Evolutionary conservation across 2,888 invertebrate genomes (phyloP).

Genomic region (Sturmia bella): DNA sequence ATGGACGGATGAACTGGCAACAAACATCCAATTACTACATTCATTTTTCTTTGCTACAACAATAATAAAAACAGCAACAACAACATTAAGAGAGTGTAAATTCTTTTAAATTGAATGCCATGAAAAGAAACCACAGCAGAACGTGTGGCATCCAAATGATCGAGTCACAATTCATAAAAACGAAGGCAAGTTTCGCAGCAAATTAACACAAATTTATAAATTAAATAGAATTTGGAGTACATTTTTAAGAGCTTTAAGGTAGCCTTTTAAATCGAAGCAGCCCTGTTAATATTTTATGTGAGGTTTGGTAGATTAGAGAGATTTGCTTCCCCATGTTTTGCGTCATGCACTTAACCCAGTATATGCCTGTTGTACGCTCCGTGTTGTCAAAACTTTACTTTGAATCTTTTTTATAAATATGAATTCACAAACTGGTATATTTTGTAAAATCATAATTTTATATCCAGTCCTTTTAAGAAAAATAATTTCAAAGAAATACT

Average conservation of each 20-base stretch:
- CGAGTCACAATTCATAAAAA: conserved; percentile 38
- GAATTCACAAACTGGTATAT: too few species aligned
- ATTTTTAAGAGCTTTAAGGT: background rate
- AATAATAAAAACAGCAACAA: too few species aligned
- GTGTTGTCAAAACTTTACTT: too few species aligned
- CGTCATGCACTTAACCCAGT: too few species aligned
- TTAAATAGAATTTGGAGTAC: background rate
- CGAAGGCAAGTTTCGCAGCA: background rate
- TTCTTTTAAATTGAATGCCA: conserved; percentile 58
- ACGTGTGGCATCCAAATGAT: conserved; percentile 64
- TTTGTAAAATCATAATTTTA: too few species aligned
- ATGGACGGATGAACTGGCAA: conserved; percentile 20
- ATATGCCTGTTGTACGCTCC: too few species aligned
- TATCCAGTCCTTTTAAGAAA: too few species aligned
- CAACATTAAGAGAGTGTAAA: conserved; percentile 46
- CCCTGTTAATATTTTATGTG: too few species aligned
- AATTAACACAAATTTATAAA: background rate
- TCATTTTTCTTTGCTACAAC: conserved; percentile 31
- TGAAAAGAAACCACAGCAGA: conserved; percentile 59
- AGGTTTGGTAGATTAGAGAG: too few species aligned
- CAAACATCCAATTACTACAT: conserved; percentile 56
- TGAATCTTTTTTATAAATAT: too few species aligned
- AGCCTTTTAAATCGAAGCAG: background rate
- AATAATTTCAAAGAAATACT: too few species aligned
- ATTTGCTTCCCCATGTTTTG: too few species aligned